Conservation (phyloP, 92 coral and sea anemone genomes). For the Nematostella vectensis region DNA sequence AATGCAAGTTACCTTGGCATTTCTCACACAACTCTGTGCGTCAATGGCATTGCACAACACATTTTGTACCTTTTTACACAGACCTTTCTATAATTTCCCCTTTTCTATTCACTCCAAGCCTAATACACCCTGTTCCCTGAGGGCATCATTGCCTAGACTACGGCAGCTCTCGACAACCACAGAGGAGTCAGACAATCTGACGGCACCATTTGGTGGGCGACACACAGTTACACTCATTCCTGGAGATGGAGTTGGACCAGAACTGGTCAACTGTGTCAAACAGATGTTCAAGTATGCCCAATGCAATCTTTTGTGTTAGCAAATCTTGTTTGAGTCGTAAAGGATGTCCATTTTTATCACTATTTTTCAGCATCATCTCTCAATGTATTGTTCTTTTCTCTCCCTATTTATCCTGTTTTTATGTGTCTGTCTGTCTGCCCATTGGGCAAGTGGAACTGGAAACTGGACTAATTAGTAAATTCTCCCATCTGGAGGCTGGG, state of each 20-base stretch:
- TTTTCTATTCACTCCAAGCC: neutral
- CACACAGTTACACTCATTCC: slow-evolving; percentile 92
- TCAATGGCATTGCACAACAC: too few relatives aligned
- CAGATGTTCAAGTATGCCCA: slow-evolving; percentile 76
- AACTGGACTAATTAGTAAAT: too few relatives aligned
- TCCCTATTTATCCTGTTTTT: neutral
- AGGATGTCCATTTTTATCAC: neutral
- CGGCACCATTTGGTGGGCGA: slow-evolving; percentile 57
- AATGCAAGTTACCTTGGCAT: neutral
- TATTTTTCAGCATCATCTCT: neutral
- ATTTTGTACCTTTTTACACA: too few relatives aligned
- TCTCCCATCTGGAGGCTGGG: too few relatives aligned
- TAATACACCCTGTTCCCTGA: slow-evolving; percentile 3
- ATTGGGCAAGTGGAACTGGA: too few relatives aligned
- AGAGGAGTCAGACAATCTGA: slow-evolving; percentile 45
- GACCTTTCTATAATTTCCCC: too few relatives aligned
- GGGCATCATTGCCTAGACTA: slow-evolving; percentile 5
- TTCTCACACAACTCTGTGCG: too few relatives aligned
- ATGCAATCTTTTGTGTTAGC: neutral
- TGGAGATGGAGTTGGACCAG: slow-evolving; percentile 99
- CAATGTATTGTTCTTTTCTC: neutral
- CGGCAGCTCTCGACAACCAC: slow-evolving; percentile 11
- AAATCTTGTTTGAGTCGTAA: neutral
- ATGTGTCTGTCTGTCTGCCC: too few relatives aligned
- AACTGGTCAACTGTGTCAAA: slow-evolving; percentile 81